phyloP scores from a whole-genome alignment of 2,113 vertebrate species.

The Calypte anna region DNA sequence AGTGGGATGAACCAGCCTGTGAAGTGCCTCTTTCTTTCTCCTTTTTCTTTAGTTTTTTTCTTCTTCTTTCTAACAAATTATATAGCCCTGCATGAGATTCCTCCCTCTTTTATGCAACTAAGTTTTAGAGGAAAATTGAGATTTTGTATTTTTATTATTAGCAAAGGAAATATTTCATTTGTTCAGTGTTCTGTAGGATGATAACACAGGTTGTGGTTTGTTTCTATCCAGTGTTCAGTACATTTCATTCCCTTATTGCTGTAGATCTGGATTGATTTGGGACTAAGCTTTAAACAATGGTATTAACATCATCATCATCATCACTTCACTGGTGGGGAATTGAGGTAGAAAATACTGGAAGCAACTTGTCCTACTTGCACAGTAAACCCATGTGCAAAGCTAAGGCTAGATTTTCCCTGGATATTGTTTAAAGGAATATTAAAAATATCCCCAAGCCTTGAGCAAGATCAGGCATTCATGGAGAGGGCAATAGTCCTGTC shows the following conservation, averaged over 20 bases:
- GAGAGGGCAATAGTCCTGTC: no score
- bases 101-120: background rate
- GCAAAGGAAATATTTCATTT: background rate
- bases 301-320: no score
- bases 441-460: background rate
- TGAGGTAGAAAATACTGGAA: background rate
- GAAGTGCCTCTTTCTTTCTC: background rate
- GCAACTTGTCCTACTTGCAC: background rate
- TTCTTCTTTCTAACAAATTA: background rate
- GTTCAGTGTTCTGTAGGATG: background rate
- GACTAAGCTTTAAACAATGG: background rate
- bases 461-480: background rate
- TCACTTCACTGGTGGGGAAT: background rate
- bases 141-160: background rate
- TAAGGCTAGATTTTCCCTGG: background rate
- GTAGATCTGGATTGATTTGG: background rate
- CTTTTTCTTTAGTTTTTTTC: background rate
- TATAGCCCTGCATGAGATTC: background rate
- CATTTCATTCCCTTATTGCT: background rate
- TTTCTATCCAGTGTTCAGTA: background rate
- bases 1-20: background rate
- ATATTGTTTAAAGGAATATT: background rate
- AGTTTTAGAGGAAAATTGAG: background rate
- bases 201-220: background rate
- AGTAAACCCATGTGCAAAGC: background rate